phyloP scores from a whole-genome alignment of 2,888 invertebrate species.

The Pyrocoelia pectoralis region DNA sequence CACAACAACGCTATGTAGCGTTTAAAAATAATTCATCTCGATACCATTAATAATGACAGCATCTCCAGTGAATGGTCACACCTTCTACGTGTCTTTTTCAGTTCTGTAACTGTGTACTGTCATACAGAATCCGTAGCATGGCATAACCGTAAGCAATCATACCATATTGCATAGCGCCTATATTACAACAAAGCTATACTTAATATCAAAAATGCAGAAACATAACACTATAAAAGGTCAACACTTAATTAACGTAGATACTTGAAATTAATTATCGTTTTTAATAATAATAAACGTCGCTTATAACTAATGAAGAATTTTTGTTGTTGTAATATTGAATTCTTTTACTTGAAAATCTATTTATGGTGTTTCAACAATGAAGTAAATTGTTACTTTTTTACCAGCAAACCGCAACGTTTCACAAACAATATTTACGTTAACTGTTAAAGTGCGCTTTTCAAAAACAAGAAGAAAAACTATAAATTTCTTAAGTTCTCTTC shows the following conservation, averaged over 20 bases:
- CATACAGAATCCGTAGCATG: too few species aligned
- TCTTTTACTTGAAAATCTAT: neutral
- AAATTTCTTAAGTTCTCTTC: slow-evolving; percentile 20
- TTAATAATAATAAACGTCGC: neutral
- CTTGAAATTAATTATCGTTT: neutral
- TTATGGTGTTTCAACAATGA: slow-evolving; percentile 1
- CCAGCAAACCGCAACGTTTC: neutral
- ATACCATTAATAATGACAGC: too few species aligned
- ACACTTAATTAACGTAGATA: neutral
- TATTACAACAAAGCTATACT: too few species aligned
- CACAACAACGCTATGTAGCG: too few species aligned
- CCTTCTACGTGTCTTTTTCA: too few species aligned
- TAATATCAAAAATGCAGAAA: too few species aligned
- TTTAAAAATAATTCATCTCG: too few species aligned
- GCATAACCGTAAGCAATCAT: too few species aligned
- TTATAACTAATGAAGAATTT: neutral
- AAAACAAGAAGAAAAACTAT: slow-evolving; percentile 9
- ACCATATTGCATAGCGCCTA: too few species aligned
- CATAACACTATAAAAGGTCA: neutral
- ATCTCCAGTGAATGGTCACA: too few species aligned
- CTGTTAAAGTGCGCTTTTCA: slow-evolving; percentile 6
- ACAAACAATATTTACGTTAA: slow-evolving; percentile 1
- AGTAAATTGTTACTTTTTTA: neutral
- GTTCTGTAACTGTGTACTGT: too few species aligned
- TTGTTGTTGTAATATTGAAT: neutral